These are phyloP conservation scores for Sycophila sp. DNA, from an alignment of 1,140 invertebrate genomes.

Conservation along the genomic window DNA sequence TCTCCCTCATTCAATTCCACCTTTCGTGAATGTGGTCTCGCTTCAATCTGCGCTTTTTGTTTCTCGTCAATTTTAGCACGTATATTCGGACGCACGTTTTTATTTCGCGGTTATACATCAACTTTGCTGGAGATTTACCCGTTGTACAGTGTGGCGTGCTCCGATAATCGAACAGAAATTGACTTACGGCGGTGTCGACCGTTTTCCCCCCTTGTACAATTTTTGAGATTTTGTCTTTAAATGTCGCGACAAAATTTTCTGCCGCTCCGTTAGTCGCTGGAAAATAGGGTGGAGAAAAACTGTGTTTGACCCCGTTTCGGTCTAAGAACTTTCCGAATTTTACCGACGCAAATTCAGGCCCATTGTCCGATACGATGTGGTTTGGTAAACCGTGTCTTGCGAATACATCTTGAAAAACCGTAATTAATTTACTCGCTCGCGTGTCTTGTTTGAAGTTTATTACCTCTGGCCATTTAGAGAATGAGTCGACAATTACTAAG, in stretches of 20 bases:
- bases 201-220: no score
- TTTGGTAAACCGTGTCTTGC: slow-evolving; percentile 8
- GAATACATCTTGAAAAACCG: not conserved
- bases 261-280: no score
- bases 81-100: not conserved
- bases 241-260: slow-evolving; percentile 2
- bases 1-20: not conserved
- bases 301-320: not conserved
- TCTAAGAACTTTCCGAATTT: not conserved
- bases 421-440: not conserved
- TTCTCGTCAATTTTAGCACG: not conserved
- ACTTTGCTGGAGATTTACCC: not conserved
- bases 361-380: not conserved
- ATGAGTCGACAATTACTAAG: not conserved
- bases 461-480: not conserved
- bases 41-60: not conserved
- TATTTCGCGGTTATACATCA: not conserved
- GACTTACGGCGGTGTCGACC: no score
- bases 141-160: not conserved
- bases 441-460: not conserved
- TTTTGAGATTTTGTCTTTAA: not conserved
- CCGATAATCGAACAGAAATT: no score
- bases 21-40: not conserved
- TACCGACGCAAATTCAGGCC: not conserved
- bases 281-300: not conserved